A percentile compares a stretch with the other conserved stretches of the same genome.
phyloP scores from a whole-genome alignment of 2,113 vertebrate genomes.

The Meles meles region DNA sequence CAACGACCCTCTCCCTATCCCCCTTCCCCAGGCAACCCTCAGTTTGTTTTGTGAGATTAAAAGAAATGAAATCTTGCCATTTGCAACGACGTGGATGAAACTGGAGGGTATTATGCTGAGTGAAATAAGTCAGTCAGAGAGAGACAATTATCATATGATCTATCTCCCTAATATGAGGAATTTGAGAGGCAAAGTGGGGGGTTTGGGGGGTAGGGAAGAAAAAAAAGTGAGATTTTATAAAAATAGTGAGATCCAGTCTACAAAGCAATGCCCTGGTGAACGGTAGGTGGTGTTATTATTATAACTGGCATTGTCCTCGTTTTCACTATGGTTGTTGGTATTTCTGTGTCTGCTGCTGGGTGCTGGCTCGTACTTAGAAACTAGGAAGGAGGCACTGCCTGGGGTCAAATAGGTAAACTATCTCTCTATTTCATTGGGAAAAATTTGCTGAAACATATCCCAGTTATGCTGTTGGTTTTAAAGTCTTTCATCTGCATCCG shows the following conservation, averaged over 20 bases:
- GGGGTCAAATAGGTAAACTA: background rate
- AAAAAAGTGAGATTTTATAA: background rate
- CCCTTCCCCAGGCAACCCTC: too few species aligned
- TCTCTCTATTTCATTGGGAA: constrained; percentile 6
- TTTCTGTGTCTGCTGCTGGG: background rate
- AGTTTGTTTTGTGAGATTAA: too few species aligned
- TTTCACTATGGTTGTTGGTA: background rate
- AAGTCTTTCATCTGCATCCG: constrained; percentile 55
- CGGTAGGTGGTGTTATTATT: background rate
- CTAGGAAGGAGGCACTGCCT: background rate
- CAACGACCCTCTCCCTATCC: too few species aligned
- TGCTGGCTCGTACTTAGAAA: background rate
- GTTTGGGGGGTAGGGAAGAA: too few species aligned
- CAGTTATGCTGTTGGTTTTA: constrained; percentile 63
- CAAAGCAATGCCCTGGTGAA: background rate
- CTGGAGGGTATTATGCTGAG: too few species aligned
- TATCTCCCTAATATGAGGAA: too few species aligned
- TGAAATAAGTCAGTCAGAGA: too few species aligned
- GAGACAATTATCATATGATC: too few species aligned
- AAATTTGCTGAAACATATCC: constrained; percentile 26
- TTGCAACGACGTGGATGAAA: too few species aligned
- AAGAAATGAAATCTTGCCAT: too few species aligned
- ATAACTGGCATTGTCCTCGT: background rate
- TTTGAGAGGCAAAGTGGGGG: too few species aligned
- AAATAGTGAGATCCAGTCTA: background rate